phyloP scores from a whole-genome alignment of 2,888 invertebrate species.

The Hipparchia sbordonii region DNA sequence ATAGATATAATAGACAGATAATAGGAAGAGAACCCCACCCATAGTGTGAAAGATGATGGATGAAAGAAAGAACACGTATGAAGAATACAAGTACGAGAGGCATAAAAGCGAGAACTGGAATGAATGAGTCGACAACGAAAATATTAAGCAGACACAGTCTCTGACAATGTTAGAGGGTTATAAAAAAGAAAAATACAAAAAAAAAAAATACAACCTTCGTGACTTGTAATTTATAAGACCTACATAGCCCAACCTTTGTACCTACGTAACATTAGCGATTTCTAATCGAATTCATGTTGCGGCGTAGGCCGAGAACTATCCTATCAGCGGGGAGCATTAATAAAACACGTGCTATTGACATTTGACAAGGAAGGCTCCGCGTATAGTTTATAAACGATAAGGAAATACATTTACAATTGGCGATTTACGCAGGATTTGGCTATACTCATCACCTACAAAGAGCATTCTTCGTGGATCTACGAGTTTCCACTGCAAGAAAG shows the following conservation, averaged over 20 bases:
- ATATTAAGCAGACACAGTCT: no score
- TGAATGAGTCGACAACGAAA: no score
- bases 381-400: slow-evolving; percentile 31
- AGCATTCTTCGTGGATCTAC: no score
- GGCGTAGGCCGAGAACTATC: slow-evolving; percentile 26
- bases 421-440: slow-evolving; percentile 15
- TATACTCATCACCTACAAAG: no score
- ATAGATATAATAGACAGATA: no score
- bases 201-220: slow-evolving; percentile 1
- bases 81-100: no score
- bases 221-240: slow-evolving; percentile 4
- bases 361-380: slow-evolving; percentile 39
- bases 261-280: slow-evolving; percentile 10
- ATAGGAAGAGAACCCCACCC: no score
- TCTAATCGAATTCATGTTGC: slow-evolving; percentile 12
- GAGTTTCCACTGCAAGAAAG: not conserved
- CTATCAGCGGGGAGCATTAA: slow-evolving; percentile 36
- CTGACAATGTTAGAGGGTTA: no score
- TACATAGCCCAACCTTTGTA: slow-evolving; percentile 5
- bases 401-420: slow-evolving; percentile 20
- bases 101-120: no score
- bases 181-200: no score
- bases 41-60: no score
- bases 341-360: slow-evolving; percentile 41
- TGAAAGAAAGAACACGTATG: no score